These are phyloP conservation scores for Callaeas wilsoni DNA, from an alignment of 2,113 vertebrate genomes.

Conservation along the genomic window DNA sequence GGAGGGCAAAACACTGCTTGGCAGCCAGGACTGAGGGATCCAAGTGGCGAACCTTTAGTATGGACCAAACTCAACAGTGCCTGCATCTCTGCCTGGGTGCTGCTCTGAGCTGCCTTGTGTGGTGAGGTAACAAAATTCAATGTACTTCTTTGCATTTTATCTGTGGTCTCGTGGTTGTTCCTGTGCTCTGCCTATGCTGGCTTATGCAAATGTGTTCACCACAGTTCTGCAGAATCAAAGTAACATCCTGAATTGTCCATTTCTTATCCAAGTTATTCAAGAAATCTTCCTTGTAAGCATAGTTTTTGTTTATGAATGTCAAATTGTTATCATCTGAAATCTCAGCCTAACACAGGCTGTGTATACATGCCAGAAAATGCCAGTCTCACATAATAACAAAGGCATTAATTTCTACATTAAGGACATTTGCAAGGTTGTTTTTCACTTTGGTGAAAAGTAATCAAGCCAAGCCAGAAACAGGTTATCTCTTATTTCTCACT, in stretches of 20 bases:
- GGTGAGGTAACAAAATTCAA: neutral
- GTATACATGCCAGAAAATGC: neutral
- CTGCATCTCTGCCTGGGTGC: neutral
- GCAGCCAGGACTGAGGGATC: neutral
- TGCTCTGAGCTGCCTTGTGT: neutral
- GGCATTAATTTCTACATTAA: neutral
- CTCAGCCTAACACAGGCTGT: neutral
- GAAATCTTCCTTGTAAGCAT: neutral
- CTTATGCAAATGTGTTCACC: accelerated
- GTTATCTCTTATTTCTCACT: neutral
- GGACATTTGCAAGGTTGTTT: neutral
- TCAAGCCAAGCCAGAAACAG: neutral
- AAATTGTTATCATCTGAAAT: neutral
- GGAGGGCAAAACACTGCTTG: accelerated
- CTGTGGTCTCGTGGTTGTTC: neutral
- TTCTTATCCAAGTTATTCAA: neutral
- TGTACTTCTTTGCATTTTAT: neutral
- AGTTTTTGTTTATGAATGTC: neutral
- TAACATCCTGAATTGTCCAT: neutral
- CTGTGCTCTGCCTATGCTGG: neutral
- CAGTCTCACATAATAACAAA: neutral
- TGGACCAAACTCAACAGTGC: neutral
- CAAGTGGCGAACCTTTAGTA: neutral
- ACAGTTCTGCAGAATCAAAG: neutral
- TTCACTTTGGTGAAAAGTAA: neutral